phyloP scores from a whole-genome alignment of 2,113 vertebrate genomes.

The Colinus virginianus region DNA sequence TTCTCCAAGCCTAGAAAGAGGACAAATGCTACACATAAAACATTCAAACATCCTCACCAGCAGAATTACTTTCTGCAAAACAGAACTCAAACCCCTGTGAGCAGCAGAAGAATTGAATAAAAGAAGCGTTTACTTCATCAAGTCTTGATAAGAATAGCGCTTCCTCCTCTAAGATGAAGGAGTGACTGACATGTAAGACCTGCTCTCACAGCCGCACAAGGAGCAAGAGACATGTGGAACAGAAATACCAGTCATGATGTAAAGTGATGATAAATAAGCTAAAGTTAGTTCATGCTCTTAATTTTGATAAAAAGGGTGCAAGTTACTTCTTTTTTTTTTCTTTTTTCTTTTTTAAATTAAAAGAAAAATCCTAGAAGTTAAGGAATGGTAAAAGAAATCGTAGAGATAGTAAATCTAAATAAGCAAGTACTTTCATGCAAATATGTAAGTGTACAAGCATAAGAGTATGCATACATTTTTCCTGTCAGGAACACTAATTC shows the following conservation, averaged over 20 bases:
- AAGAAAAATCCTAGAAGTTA: not conserved
- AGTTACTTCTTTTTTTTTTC: not conserved
- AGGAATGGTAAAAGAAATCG: not conserved
- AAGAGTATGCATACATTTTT: fast-evolving
- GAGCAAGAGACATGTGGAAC: not conserved
- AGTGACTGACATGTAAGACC: not conserved
- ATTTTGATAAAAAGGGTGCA: not conserved
- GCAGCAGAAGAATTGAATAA: fast-evolving
- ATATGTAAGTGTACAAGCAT: fast-evolving
- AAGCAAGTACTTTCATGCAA: not conserved
- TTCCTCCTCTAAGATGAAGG: constrained; percentile 12
- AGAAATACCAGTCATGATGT: not conserved
- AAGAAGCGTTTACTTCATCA: not conserved
- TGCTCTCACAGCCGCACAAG: not conserved
- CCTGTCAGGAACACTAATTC: not conserved
- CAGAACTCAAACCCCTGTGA: not conserved
- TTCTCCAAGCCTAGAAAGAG: not conserved
- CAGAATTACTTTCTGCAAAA: not conserved
- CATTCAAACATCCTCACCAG: not conserved
- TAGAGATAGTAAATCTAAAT: not conserved
- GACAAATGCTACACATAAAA: not conserved
- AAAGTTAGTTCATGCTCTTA: not conserved
- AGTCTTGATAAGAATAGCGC: not conserved
- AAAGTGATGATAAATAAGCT: not conserved
- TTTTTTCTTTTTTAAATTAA: not conserved